phyloP scores from a whole-genome alignment of 2,797 vertebrate species.

The Limosa lapponica region DNA sequence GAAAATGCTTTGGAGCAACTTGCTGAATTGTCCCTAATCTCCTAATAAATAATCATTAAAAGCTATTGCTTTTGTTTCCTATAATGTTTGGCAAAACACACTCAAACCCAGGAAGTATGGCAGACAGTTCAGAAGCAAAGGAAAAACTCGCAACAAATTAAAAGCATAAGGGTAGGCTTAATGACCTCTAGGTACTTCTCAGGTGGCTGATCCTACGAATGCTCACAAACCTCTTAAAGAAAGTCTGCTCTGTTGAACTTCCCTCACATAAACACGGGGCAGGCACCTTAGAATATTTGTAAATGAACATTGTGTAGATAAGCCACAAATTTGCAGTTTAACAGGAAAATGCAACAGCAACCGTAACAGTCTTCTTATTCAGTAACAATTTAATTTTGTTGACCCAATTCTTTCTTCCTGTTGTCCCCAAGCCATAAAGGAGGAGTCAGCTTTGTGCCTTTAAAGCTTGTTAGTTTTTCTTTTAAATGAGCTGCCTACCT shows the following conservation, averaged over 20 bases:
- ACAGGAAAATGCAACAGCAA: neutral
- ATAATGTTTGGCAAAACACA: constrained; percentile 43
- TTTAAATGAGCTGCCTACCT: neutral
- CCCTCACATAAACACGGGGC: neutral
- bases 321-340: neutral
- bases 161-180: constrained; percentile 59
- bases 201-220: neutral
- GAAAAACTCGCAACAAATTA: constrained; percentile 39
- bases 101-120: constrained; percentile 56
- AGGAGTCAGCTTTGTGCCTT: neutral
- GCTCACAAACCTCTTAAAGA: neutral
- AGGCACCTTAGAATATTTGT: neutral
- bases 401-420: neutral
- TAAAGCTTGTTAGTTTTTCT: neutral
- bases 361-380: neutral
- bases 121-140: constrained; percentile 52
- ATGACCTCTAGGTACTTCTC: constrained; percentile 4
- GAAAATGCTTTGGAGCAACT: neutral
- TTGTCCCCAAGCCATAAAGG: neutral
- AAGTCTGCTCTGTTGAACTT: neutral
- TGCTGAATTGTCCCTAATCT: neutral
- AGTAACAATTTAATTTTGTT: neutral
- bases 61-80: neutral
- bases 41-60: constrained; percentile 14
- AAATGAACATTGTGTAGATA: neutral